These are phyloP conservation scores for Premnoplex brunnescens DNA, from an alignment of 2,797 vertebrate species.

Conservation along the genomic window DNA sequence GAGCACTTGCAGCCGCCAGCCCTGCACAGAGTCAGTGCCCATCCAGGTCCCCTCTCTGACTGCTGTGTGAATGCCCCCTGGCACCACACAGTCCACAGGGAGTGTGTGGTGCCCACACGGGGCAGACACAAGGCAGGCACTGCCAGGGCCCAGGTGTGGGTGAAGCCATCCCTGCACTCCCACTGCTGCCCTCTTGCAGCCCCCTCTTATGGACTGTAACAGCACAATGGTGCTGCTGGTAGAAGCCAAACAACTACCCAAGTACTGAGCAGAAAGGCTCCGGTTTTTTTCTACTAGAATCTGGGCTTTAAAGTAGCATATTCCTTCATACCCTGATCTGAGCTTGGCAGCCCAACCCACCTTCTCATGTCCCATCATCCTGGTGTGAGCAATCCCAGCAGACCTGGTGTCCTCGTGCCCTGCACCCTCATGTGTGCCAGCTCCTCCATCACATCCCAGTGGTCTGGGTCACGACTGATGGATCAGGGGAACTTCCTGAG, in stretches of 20 bases:
- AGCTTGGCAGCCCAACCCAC: not conserved
- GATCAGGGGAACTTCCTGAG: not conserved
- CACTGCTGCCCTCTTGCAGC: not conserved
- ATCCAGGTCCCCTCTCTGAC: not conserved
- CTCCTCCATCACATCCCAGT: fast-evolving
- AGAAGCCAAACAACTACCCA: not conserved
- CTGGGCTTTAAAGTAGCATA: fast-evolving
- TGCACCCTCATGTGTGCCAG: not conserved
- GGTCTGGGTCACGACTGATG: not conserved
- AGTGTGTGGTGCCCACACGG: fast-evolving
- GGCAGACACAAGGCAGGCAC: fast-evolving
- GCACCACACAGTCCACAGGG: fast-evolving
- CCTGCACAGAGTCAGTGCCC: fast-evolving
- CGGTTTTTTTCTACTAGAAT: not conserved
- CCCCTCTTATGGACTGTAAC: not conserved
- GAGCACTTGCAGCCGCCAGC: not conserved
- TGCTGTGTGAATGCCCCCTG: fast-evolving
- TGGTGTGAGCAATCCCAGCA: not conserved
- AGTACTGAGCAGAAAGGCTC: not conserved
- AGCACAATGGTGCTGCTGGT: not conserved
- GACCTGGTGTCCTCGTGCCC: fast-evolving
- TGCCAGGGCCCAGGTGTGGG: not conserved
- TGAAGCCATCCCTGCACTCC: fast-evolving
- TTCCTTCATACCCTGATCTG: fast-evolving
- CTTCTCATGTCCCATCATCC: not conserved